Evolutionary conservation across 2,888 invertebrate species (phyloP).

Genomic region (Spatulosminthurus flaviceps): DNA sequence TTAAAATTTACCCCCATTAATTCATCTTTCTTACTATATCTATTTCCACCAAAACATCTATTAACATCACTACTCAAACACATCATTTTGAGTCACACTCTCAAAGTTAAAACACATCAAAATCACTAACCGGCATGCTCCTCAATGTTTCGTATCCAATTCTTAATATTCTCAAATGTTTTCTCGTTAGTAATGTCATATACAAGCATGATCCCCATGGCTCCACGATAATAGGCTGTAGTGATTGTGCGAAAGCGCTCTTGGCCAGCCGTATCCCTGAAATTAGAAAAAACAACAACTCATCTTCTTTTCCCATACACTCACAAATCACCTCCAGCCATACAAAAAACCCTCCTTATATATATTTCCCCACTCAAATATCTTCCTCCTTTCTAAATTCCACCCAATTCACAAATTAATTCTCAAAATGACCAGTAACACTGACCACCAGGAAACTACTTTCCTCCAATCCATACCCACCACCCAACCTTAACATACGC

Average conservation of each 20-base stretch:
- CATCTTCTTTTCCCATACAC: no score
- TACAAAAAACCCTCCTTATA: no score
- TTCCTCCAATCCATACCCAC: no score
- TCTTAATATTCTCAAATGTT: constrained; percentile 98
- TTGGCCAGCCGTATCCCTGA: constrained; percentile 98
- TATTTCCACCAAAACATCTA: no score
- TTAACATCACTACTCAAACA: background rate
- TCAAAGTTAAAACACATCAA: background rate
- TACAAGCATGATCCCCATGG: constrained; percentile 99
- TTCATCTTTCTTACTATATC: no score
- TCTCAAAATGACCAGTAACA: no score
- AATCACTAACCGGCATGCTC: constrained; percentile 49
- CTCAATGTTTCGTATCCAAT: constrained; percentile 95
- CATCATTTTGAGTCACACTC: background rate
- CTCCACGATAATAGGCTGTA: constrained; percentile 99
- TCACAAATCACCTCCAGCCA: no score
- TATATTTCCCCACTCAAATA: no score
- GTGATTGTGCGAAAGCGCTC: constrained; percentile 99
- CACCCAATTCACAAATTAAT: no score
- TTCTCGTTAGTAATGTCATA: constrained; percentile 99
- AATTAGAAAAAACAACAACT: constrained; percentile 11
- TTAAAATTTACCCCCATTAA: background rate
- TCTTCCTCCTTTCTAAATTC: no score
- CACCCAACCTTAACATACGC: no score
- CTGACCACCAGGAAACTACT: no score